Evolutionary conservation across 2,113 vertebrate genomes (phyloP).

Genomic region (Notothenia coriiceps): DNA sequence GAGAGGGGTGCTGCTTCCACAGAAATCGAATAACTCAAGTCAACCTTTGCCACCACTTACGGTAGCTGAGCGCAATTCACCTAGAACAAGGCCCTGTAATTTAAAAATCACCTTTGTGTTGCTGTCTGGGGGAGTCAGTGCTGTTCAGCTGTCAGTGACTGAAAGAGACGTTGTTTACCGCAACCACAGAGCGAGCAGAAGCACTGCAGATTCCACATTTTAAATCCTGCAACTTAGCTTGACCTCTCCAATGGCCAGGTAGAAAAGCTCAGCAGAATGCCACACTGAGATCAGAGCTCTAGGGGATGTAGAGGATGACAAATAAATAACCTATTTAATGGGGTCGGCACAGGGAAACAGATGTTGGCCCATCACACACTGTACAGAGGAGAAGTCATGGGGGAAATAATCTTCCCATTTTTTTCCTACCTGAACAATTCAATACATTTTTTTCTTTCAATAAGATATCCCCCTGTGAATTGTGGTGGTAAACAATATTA

Average conservation of each 20-base stretch:
- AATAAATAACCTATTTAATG: slow-evolving; percentile 37
- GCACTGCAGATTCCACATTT: slow-evolving; percentile 57
- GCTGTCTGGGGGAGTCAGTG: slow-evolving; percentile 59
- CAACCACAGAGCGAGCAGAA: slow-evolving; percentile 44
- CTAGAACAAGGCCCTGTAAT: slow-evolving; percentile 57
- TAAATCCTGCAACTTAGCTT: slow-evolving; percentile 53
- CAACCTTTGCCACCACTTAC: slow-evolving; percentile 58
- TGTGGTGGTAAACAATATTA: slow-evolving; percentile 44
- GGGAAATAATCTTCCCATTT: slow-evolving; percentile 27
- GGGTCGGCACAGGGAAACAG: slow-evolving; percentile 8
- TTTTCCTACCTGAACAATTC: slow-evolving; percentile 18
- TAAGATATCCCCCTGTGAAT: slow-evolving; percentile 26
- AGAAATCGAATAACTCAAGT: slow-evolving; percentile 60
- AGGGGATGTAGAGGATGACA: slow-evolving; percentile 1
- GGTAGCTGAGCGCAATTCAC: slow-evolving; percentile 48
- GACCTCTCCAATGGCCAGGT: slow-evolving; percentile 9
- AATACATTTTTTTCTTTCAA: slow-evolving; percentile 43
- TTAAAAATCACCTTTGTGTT: slow-evolving; percentile 74
- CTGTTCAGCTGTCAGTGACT: slow-evolving; percentile 65
- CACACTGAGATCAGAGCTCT: slow-evolving; percentile 37
- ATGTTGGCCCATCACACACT: slow-evolving; percentile 32
- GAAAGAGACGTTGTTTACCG: slow-evolving; percentile 65
- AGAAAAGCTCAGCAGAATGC: slow-evolving; percentile 10
- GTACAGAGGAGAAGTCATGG: slow-evolving; percentile 24
- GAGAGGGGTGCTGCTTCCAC: slow-evolving; percentile 18